Base-by-base conservation (phyloP, 1,140 invertebrate genomes). In the Nilaparvata lugens region DNA sequence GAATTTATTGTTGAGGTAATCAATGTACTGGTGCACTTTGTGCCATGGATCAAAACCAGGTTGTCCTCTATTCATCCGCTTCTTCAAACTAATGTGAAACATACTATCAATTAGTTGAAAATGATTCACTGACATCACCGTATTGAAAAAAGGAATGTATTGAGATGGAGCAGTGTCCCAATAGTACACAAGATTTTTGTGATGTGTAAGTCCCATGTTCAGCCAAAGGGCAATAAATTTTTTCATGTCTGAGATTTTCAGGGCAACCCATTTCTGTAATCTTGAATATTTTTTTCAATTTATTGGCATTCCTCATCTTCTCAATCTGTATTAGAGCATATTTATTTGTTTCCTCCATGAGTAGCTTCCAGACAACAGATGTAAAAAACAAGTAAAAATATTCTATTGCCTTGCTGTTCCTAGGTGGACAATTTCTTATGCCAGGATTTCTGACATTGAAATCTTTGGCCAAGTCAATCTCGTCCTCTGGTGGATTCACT, bases 141-240 rank as follows among this genome's bases (percentile, higher is more conserved):
- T 40, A n/a, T 9, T 9, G n/a, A 11, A 23, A 42, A 23, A 14
- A n/a, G 23, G 9, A 9, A 56, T 40, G 42, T 5, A 23, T 21
- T 56, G 55, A 4, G 55, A 42, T 3, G 9, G 7, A 13, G 6
- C n/a, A 38, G 55, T 6, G 11, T 42, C 31, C 55, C 55, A 56
- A 25, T 58, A 58, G 11, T n/a, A 9, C 4, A 7, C 13, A 14
- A 58, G n/a, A n/a, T 35, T 45, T 58, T 58, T 58, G 23, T 25
- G 43, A n/a, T n/a, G 38, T 9, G 56, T 43, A 5, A 45, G 56
- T 14, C 56, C 56, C 40, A 58, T 45, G 48, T 58, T 58, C 23
- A 58, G 43, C 5, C 38, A 7, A 18, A 56, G 16, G 13, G 56
- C 23, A 40, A 56, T 38, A 40, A 23, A 42, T n/a, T 56, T 56